Percentiles rank a stretch among this genome's conserved stretches.
Conservation (phyloP, 92 coral and sea anemone species). For the Metridium senile region DNA sequence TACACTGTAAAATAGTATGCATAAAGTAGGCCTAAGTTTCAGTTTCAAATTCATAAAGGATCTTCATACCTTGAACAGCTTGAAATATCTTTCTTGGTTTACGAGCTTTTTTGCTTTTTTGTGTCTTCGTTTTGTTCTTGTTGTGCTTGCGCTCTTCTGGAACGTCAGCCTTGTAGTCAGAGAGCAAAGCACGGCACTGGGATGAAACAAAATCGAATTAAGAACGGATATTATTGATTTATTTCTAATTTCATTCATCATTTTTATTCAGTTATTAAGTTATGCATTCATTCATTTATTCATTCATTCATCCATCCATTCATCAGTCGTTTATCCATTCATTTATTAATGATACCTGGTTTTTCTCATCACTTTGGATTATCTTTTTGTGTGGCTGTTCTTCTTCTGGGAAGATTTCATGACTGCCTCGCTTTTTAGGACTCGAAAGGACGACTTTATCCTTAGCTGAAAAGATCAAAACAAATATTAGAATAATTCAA, state of each 20-base stretch:
- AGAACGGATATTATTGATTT: too few species aligned
- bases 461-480: background rate
- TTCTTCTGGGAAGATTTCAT: background rate
- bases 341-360: too few species aligned
- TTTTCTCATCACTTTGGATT: background rate
- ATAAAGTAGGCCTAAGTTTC: too few species aligned
- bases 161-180: background rate
- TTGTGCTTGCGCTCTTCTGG: background rate
- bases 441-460: background rate
- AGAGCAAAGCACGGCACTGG: background rate
- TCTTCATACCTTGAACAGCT: background rate
- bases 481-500: too few species aligned
- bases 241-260: background rate
- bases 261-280: background rate
- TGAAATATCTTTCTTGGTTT: background rate
- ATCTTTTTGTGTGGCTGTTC: background rate
- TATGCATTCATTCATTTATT: background rate
- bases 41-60: too few species aligned
- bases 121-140: background rate
- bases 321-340: too few species aligned
- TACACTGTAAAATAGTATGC: too few species aligned
- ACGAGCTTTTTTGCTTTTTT: background rate
- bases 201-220: too few species aligned
- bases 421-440: background rate
- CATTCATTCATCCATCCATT: background rate